Base-by-base conservation (phyloP, 1,140 invertebrate species). In the Drosophila baimaii region DNA sequence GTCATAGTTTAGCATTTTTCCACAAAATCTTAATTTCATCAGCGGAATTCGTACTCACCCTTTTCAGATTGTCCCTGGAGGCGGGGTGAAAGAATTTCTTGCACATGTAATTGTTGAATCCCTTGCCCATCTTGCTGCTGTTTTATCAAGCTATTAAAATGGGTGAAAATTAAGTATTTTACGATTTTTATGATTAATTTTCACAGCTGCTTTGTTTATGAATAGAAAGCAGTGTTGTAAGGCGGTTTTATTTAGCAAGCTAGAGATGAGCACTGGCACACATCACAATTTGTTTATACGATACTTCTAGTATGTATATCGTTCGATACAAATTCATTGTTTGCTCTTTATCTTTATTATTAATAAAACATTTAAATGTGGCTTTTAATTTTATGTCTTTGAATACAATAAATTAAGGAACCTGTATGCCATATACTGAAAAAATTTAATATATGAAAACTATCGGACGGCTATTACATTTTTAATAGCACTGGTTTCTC, bases 51-150 rank as follows among this genome's bases (percentile, higher is more conserved):
- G 1, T 17, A 61, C 95, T 94, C 95, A 98, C 99, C 93, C 98
- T 93, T 93, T 99, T 99, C 9, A 99, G 95, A 92, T 99, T 99
- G 90, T 99, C 98, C 92, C 98, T 95, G 9, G 98, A 99, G 2
- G 98, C 97, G 66, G 99, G 99, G 94, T 99, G 99, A 92, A 99
- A 99, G 93, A 99, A 99, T 93, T 99, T 99, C 93, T 99, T 99
- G 79, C 98, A 99, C 99, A 99, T 99, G 92, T 99, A 99, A 95
- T 99, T 99, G 93, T 99, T 99, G 90, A 99, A 99, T 62, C 99
- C 99, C 93, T 99, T 99, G 44, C 99, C 99, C 99, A 99, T 99
- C 91, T 95, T 96, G 70, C 21, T 55, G 43, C 10, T 19, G 29
- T 71, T 29, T 41, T 66, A 29, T 31, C 41, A 41, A 9, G 8